phyloP scores from a whole-genome alignment of 2,113 vertebrate species.

The Numenius arquata region DNA sequence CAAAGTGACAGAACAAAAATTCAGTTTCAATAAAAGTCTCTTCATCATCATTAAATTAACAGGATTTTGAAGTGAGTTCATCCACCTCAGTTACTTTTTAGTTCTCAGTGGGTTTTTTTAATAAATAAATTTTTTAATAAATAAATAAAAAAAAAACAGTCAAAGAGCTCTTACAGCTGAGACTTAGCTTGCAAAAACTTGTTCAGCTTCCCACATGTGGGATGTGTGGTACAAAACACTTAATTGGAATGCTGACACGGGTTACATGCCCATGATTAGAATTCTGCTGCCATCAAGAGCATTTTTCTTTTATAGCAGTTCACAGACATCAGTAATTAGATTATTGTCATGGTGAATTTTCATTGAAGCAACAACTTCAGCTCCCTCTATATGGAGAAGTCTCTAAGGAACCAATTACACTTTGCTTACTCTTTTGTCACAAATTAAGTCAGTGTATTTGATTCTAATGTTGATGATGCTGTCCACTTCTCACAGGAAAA shows the following conservation, averaged over 20 bases:
- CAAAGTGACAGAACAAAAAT: neutral
- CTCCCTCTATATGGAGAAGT: neutral
- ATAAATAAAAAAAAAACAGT: neutral
- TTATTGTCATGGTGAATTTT: constrained; percentile 45
- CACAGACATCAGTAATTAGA: constrained; percentile 56
- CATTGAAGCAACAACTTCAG: constrained; percentile 30
- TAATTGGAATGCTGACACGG: constrained; percentile 34
- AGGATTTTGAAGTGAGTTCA: constrained; percentile 10
- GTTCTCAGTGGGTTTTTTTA: neutral
- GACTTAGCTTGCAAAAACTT: constrained; percentile 36
- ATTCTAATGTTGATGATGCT: neutral
- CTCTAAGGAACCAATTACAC: neutral
- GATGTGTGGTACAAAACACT: constrained; percentile 25
- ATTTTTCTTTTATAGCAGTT: constrained; percentile 78
- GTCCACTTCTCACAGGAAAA: neutral
- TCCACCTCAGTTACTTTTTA: neutral
- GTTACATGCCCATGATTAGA: constrained; percentile 67
- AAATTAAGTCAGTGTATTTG: neutral
- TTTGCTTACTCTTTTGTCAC: neutral
- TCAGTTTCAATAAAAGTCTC: neutral
- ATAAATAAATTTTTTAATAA: neutral
- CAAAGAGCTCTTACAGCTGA: neutral
- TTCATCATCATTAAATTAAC: constrained; percentile 3
- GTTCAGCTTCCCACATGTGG: constrained; percentile 24
- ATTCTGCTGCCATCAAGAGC: constrained; percentile 84